Percentiles rank a stretch among this genome's conserved stretches.
Evolutionary conservation across 1,140 invertebrate species (phyloP).

Genomic region (Halesus radiatus): DNA sequence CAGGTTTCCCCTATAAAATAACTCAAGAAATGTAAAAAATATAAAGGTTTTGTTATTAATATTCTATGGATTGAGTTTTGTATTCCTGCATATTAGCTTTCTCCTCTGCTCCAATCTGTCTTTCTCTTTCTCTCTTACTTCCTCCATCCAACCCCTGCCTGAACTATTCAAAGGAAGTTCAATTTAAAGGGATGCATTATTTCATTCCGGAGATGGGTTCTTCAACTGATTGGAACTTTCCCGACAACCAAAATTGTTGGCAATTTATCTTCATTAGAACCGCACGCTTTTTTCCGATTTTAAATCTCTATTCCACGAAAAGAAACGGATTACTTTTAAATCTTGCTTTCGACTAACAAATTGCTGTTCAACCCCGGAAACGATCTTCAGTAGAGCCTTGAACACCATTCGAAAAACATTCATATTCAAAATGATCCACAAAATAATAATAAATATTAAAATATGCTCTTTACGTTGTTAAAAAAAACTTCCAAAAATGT

Average conservation of each 20-base stretch:
- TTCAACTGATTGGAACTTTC: constrained; percentile 54
- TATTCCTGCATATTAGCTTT: background rate
- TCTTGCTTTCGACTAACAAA: constrained; percentile 1
- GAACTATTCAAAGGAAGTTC: constrained; percentile 48
- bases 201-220: constrained; percentile 52
- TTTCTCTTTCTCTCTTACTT: background rate
- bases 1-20: no score
- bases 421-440: no score
- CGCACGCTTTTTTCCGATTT: constrained; percentile 49
- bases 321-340: background rate
- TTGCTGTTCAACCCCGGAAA: no score
- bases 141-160: constrained; percentile 33
- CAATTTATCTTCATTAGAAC: constrained; percentile 54
- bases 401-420: no score
- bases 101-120: background rate
- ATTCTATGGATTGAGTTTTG: background rate
- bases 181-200: constrained; percentile 54
- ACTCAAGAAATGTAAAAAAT: no score
- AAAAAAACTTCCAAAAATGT: no score
- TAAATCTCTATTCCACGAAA: constrained; percentile 52
- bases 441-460: no score
- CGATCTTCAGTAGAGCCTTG: no score
- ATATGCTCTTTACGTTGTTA: no score
- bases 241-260: constrained; percentile 4
- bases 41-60: background rate